phyloP scores from a whole-genome alignment of 2,888 invertebrate genomes.

The Tipula unca region DNA sequence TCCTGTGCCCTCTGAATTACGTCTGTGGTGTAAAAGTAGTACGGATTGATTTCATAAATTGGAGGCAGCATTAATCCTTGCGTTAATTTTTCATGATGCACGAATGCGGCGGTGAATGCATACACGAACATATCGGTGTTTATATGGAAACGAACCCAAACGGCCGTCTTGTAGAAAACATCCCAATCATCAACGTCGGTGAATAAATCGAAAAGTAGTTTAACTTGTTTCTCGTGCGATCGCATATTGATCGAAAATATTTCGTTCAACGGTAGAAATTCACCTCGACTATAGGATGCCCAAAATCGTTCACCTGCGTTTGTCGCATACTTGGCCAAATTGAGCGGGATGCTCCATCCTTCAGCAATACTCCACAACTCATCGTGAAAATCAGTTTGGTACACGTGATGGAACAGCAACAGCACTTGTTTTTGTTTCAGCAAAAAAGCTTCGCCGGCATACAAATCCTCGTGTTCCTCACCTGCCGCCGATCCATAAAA shows the following conservation, averaged over 20 bases:
- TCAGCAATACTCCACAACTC: slow-evolving; percentile 45
- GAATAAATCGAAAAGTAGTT: slow-evolving; percentile 55
- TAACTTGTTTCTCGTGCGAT: slow-evolving; percentile 44
- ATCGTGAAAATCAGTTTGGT: slow-evolving; percentile 48
- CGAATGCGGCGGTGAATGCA: slow-evolving; percentile 49
- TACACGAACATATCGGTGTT: slow-evolving; percentile 57
- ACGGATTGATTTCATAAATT: slow-evolving; percentile 58
- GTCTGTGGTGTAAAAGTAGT: slow-evolving; percentile 53
- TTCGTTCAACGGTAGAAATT: slow-evolving; percentile 36
- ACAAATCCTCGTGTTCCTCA: slow-evolving; percentile 30
- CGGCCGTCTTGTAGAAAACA: slow-evolving; percentile 62
- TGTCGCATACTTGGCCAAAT: slow-evolving; percentile 52
- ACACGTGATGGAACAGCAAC: slow-evolving; percentile 47
- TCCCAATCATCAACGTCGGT: slow-evolving; percentile 63
- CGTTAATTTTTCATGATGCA: slow-evolving; percentile 49
- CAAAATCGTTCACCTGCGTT: slow-evolving; percentile 51
- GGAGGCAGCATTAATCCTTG: slow-evolving; percentile 53
- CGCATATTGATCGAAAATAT: slow-evolving; percentile 32
- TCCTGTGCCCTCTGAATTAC: slow-evolving; percentile 43
- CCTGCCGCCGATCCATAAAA: slow-evolving; percentile 25
- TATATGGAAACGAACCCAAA: slow-evolving; percentile 54
- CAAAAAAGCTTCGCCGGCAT: slow-evolving; percentile 47
- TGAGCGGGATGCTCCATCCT: slow-evolving; percentile 51
- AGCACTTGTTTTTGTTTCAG: slow-evolving; percentile 46
- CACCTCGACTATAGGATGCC: slow-evolving; percentile 46